Evolutionary conservation across 2,113 vertebrate species (phyloP), one percentile per base, ranked within the genome.

Genomic region (Anhinga rufa): DNA sequence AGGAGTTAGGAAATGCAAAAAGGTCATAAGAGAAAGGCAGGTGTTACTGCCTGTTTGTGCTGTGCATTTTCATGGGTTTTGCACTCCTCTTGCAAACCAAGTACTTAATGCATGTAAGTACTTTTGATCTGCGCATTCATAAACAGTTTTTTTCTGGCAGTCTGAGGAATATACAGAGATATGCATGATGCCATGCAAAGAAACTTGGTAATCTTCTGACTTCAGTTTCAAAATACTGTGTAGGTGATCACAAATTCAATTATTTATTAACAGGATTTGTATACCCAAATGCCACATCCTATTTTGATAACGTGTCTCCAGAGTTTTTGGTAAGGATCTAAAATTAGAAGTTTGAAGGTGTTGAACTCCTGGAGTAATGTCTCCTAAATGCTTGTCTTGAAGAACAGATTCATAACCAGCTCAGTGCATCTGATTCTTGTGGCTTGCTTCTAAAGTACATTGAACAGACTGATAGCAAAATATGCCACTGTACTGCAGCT

Each of bases 71-170:
- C 51, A 13, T 14, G n/a, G 18, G 26, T 74, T 72, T 85, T 70
- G n/a, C 20, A 10, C 8, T 90, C 14, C 11, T 70, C 14, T 46
- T 93, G 64, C 17, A 77, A 85, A 38, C 22, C 4, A 2, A 52
- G 6, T n/a, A 17, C 7, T 84, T 48, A n/a, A 28, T 69, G 4
- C 25, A 28, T 0, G 0, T 40, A n/a, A n/a, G 12, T 65, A 44
- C 32, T 80, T 88, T n/a, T 42, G 9, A 28, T 85, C 70, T 86
- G 48, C 34, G 42, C 22, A 36, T 93, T 11, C 24, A 22, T 62
- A 29, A 58, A 32, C 3, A 57, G 16, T 29, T 86, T 81, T 86
- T 81, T 86, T 60, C 5, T 69, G 34, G 5, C 22, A 70, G 22
- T 64, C 68, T 84, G 24, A 80, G 58, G 19, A 77, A 28, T 60